Conservation (phyloP, 2,888 invertebrate species). For the Lobophora halterata region DNA sequence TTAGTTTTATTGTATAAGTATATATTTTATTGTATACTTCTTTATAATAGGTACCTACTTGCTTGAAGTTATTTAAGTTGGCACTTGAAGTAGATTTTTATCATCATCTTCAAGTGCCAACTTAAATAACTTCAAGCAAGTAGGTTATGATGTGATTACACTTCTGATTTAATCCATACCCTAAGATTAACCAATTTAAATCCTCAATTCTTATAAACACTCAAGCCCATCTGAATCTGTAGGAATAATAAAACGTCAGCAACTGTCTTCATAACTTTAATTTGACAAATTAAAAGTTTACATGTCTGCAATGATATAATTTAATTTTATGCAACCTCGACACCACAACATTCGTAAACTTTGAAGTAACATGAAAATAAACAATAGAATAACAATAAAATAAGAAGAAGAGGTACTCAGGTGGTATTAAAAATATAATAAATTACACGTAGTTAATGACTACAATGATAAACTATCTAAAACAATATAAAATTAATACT, state of each 20-base stretch:
- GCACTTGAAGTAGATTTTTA: no score
- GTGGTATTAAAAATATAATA: slow-evolving; percentile 72
- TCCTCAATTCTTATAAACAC: no score
- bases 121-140: no score
- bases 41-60: no score
- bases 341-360: slow-evolving; percentile 46
- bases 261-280: slow-evolving; percentile 43
- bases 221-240: slow-evolving; percentile 16
- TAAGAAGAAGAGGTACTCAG: slow-evolving; percentile 76
- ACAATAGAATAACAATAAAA: slow-evolving; percentile 46
- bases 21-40: no score
- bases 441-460: slow-evolving; percentile 66
- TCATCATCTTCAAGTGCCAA: no score
- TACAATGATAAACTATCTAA: slow-evolving; percentile 64
- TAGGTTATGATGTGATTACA: no score
- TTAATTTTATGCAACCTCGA: slow-evolving; percentile 24
- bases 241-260: slow-evolving; percentile 33
- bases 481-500: slow-evolving; percentile 79
- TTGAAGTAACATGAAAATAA: slow-evolving; percentile 40
- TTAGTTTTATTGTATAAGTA: no score
- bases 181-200: no score
- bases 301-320: slow-evolving; percentile 28
- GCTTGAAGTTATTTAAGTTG: no score
- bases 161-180: no score
- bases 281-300: slow-evolving; percentile 40